These are phyloP conservation scores for Anoplophora glabripennis DNA, from an alignment of 1,140 invertebrate species.

Conservation along the genomic window DNA sequence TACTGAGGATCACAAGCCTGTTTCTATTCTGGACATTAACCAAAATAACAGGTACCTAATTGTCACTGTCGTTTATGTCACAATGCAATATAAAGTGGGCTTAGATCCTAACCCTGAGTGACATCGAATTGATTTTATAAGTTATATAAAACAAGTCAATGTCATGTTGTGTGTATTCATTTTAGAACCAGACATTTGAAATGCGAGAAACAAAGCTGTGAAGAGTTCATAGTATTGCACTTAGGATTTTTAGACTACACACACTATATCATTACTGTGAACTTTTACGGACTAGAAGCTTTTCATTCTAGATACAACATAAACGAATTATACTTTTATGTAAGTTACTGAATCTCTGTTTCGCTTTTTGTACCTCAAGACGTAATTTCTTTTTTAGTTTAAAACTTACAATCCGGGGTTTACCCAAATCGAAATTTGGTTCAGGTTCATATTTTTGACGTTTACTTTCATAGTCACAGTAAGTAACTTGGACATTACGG, in stretches of 20 bases:
- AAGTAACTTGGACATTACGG: slow-evolving; percentile 48
- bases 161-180: too few species aligned
- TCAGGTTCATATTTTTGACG: slow-evolving; percentile 88
- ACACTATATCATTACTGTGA: slow-evolving; percentile 81
- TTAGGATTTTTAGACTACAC: slow-evolving; percentile 86
- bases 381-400: slow-evolving; percentile 68
- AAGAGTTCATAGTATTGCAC: slow-evolving; percentile 85
- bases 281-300: slow-evolving; percentile 79
- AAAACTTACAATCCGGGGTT: slow-evolving; percentile 94
- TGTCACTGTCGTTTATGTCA: not conserved
- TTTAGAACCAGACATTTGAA: slow-evolving; percentile 73
- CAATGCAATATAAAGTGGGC: not conserved
- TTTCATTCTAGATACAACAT: slow-evolving; percentile 83
- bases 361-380: not conserved
- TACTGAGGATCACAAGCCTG: slow-evolving; percentile 65
- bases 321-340: slow-evolving; percentile 82
- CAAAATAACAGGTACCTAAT: slow-evolving; percentile 60
- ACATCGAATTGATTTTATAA: too few species aligned
- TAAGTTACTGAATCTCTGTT: slow-evolving; percentile 58
- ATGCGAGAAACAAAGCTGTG: slow-evolving; percentile 79
- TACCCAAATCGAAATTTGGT: slow-evolving; percentile 96
- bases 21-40: slow-evolving; percentile 61
- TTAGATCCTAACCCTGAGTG: too few species aligned
- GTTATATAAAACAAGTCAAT: too few species aligned
- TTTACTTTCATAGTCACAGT: slow-evolving; percentile 85